Base-by-base conservation (phyloP, 2,888 invertebrate genomes). In the Theretra japonica region DNA sequence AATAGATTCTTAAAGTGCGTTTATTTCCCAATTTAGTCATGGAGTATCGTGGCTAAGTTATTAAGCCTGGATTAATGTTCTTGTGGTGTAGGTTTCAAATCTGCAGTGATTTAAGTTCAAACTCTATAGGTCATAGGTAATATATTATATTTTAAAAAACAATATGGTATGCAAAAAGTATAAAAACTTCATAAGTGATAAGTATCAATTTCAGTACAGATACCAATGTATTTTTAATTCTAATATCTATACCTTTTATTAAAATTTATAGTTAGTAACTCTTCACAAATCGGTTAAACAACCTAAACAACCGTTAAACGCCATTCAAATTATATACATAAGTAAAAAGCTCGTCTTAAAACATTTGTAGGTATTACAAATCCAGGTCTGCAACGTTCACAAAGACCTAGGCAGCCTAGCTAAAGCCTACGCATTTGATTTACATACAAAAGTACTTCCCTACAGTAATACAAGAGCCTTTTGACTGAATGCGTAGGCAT, bases 361-460 rank as follows among this genome's bases (percentile, higher is more conserved):
- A 70, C 72, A 60, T 72, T 74, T 70, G 75, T 76, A 77, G 77
- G 77, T 79, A 80, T 80, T 81, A 73, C 77, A 80, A 84, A 88
- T 86, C 84, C 86, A 87, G 88, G 86, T 85, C 85, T 83, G 80
- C 77, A 81, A 68, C 74, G 65, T 41, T 80, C 82, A 86, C 86
- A 86, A 85, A 86, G 84, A 81, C 81, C 81, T 83, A 84, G 81
- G 79, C 80, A 78, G 81, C 77, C 79, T 77, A 79, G 82, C 77
- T 80, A 75, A 85, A 83, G 84, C 93, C 94, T 92, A 93, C 93
- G 93, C 93, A 86, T 85, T 86, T 77, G 86, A 93, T 94, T 93
- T 92, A 91, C 93, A 94, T 93, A 94, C 94, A 93, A 93, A 93
- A 93, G 93, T 93, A 92, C 91, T 90, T 90, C 88, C 89, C 85